Percentiles rank a stretch among this genome's conserved stretches.
phyloP scores from a whole-genome alignment of 2,888 invertebrate genomes.

The Sarcophaga subvicina region DNA sequence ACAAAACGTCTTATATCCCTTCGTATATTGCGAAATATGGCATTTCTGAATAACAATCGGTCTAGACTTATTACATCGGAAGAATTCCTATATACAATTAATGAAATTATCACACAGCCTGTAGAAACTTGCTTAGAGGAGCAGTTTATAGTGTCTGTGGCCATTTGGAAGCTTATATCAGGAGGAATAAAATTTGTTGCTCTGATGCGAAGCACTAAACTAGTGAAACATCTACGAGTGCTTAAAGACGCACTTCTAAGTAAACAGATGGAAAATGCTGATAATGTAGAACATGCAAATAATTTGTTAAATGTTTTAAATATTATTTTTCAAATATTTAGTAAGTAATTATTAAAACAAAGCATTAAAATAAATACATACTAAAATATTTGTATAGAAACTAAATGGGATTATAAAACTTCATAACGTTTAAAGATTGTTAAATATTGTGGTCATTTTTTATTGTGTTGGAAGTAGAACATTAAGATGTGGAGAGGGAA shows the following conservation, averaged over 20 bases:
- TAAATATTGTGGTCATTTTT: too few relatives aligned
- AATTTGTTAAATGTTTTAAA: constrained; percentile 74
- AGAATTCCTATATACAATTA: constrained; percentile 74
- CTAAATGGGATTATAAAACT: too few relatives aligned
- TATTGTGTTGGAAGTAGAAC: too few relatives aligned
- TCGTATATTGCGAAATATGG: constrained; percentile 79
- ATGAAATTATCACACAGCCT: constrained; percentile 72
- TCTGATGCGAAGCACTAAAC: constrained; percentile 76
- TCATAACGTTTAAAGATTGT: too few relatives aligned
- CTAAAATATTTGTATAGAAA: too few relatives aligned
- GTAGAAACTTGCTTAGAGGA: constrained; percentile 74
- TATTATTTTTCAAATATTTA: constrained; percentile 73
- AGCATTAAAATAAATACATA: too few relatives aligned
- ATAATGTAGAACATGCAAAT: constrained; percentile 69
- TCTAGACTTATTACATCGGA: constrained; percentile 74
- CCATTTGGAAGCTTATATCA: constrained; percentile 78
- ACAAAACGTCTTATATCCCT: constrained; percentile 74
- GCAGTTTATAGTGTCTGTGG: constrained; percentile 74
- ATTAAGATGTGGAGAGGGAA: too few relatives aligned
- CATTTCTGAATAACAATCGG: constrained; percentile 77
- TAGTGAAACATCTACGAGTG: constrained; percentile 73
- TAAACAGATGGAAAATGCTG: constrained; percentile 59
- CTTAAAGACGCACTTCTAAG: constrained; percentile 72
- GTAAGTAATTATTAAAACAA: constrained; percentile 60
- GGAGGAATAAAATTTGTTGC: constrained; percentile 78